Evolutionary conservation across 2,797 vertebrate species (phyloP).

Genomic region (Vipera ursinii): DNA sequence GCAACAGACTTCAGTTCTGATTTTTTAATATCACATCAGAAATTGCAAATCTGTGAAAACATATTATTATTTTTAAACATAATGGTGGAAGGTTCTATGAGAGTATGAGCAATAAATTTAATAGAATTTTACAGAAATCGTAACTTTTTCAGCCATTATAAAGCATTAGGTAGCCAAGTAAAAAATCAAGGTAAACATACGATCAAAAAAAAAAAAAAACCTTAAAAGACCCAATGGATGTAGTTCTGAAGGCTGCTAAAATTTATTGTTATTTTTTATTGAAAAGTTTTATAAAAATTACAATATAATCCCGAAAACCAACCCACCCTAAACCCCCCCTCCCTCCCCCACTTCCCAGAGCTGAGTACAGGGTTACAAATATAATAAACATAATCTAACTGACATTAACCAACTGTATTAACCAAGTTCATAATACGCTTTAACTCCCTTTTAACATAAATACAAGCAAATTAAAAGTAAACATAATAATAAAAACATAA

Average conservation of each 20-base stretch:
- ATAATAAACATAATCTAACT: too few relatives aligned
- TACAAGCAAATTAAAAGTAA: too few relatives aligned
- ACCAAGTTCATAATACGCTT: too few relatives aligned
- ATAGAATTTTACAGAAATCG: background rate
- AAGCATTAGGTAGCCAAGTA: background rate
- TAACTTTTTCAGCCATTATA: background rate
- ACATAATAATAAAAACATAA: too few relatives aligned
- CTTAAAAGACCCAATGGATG: background rate
- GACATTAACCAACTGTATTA: too few relatives aligned
- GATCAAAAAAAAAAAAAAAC: background rate
- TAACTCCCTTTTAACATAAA: too few relatives aligned
- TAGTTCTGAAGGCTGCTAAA: background rate
- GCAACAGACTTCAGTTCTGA: background rate
- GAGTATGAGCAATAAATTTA: constrained; percentile 60
- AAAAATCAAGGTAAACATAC: background rate
- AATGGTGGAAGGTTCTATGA: constrained; percentile 45
- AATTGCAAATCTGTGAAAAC: background rate
- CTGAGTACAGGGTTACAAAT: too few relatives aligned
- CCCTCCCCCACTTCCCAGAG: too few relatives aligned
- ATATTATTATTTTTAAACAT: background rate
- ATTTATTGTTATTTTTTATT: too few relatives aligned
- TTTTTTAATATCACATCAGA: constrained; percentile 1
- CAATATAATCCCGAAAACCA: too few relatives aligned
- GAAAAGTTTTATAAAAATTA: too few relatives aligned
- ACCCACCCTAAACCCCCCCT: too few relatives aligned